phyloP scores from a whole-genome alignment of 1,140 invertebrate genomes.

The Matsumurasca onukii region DNA sequence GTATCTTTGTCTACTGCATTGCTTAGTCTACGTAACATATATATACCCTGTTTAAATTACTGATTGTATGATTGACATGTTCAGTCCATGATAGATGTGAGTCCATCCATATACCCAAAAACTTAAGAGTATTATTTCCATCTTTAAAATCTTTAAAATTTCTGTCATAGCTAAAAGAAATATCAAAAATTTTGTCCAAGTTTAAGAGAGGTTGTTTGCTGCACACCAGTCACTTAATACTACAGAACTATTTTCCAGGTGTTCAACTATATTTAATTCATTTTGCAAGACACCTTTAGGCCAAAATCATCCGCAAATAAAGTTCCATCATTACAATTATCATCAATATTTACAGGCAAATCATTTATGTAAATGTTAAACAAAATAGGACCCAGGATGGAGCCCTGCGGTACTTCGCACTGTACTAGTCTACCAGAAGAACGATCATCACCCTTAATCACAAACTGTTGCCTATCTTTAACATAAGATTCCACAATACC shows the following conservation, averaged over 20 bases:
- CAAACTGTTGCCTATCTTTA: too few species aligned
- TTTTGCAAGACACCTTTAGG: neutral
- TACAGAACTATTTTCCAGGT: neutral
- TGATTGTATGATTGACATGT: too few species aligned
- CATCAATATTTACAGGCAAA: neutral
- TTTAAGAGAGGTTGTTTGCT: too few species aligned
- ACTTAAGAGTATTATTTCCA: neutral
- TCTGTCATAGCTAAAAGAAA: neutral
- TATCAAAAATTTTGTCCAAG: neutral
- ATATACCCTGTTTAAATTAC: too few species aligned
- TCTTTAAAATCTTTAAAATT: too few species aligned
- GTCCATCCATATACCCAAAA: conserved; percentile 1
- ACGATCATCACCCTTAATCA: neutral
- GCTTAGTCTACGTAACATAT: too few species aligned
- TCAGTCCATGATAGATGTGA: neutral
- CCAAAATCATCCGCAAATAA: conserved; percentile 5
- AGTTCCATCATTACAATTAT: neutral
- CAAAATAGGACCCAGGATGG: neutral
- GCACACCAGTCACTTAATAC: too few species aligned
- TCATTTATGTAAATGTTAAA: conserved; percentile 7
- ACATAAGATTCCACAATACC: too few species aligned
- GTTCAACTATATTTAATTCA: neutral
- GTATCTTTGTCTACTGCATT: too few species aligned
- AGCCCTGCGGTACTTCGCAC: neutral
- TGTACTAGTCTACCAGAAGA: neutral